phyloP scores from a whole-genome alignment of 2,113 vertebrate species.

The Mus spicilegus region DNA sequence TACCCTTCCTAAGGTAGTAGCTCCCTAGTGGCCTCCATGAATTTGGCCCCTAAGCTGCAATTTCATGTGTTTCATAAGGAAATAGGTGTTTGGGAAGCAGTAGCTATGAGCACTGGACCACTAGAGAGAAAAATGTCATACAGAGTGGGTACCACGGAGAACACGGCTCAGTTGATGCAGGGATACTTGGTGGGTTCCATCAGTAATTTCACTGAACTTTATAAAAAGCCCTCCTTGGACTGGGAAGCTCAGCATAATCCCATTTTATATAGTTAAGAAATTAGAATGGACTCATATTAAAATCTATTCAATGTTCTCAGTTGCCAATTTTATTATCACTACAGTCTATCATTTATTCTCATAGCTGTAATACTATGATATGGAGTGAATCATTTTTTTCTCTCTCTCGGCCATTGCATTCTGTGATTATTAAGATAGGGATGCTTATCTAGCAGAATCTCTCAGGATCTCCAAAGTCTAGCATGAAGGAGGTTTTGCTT shows the following conservation, averaged over 20 bases:
- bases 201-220: conserved; percentile 9
- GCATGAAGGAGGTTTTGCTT: background rate
- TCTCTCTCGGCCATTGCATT: background rate
- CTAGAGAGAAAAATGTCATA: background rate
- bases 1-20: too few species aligned
- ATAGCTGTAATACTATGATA: background rate
- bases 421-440: background rate
- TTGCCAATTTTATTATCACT: background rate
- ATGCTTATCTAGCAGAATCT: background rate
- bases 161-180: background rate
- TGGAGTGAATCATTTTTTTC: background rate
- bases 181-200: background rate
- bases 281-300: conserved; percentile 17
- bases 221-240: background rate
- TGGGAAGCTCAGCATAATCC: conserved; percentile 12
- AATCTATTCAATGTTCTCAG: background rate
- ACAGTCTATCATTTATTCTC: background rate
- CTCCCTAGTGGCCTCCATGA: background rate
- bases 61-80: background rate
- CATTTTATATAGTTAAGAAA: background rate
- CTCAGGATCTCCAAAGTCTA: background rate
- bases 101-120: background rate
- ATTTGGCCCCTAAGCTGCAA: background rate
- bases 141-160: background rate
- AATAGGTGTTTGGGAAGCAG: background rate